These are phyloP conservation scores for Hydractinia echinata DNA, from an alignment of 30 jellyfish, hydroid and myxozoan genomes.

Conservation along the genomic window DNA sequence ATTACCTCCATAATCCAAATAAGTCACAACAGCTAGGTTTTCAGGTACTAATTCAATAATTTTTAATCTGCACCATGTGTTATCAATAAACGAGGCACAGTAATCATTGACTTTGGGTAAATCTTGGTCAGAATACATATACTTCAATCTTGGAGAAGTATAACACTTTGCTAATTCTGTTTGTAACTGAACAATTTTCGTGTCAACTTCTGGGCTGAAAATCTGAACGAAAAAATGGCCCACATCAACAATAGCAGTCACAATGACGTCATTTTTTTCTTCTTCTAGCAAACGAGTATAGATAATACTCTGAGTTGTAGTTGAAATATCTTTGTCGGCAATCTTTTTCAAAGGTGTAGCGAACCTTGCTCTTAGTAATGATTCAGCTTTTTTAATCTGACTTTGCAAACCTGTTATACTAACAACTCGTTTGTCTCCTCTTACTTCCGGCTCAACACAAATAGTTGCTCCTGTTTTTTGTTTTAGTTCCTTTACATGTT, in stretches of 20 bases:
- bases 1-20: constrained; percentile 18
- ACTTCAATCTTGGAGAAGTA: background rate
- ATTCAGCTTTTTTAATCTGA: constrained; percentile 5
- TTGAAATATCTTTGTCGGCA: background rate
- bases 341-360: background rate
- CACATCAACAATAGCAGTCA: constrained; percentile 17
- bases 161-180: background rate
- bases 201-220: constrained; percentile 8
- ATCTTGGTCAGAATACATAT: background rate
- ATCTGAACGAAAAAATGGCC: constrained; percentile 7
- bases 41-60: background rate
- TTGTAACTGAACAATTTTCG: background rate
- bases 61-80: constrained; percentile 14
- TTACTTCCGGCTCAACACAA: constrained; percentile 10
- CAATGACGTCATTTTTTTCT: background rate
- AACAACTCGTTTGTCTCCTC: constrained; percentile 11
- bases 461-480: constrained; percentile 18
- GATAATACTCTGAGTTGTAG: background rate
- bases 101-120: background rate
- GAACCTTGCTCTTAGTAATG: background rate
- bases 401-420: constrained; percentile 1
- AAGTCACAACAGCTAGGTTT: background rate
- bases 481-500: constrained; percentile 7
- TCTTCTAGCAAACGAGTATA: background rate
- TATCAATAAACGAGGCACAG: constrained; percentile 18